Evolutionary conservation across 2,113 vertebrate species (phyloP).

Genomic region (Caranx melampygus): DNA sequence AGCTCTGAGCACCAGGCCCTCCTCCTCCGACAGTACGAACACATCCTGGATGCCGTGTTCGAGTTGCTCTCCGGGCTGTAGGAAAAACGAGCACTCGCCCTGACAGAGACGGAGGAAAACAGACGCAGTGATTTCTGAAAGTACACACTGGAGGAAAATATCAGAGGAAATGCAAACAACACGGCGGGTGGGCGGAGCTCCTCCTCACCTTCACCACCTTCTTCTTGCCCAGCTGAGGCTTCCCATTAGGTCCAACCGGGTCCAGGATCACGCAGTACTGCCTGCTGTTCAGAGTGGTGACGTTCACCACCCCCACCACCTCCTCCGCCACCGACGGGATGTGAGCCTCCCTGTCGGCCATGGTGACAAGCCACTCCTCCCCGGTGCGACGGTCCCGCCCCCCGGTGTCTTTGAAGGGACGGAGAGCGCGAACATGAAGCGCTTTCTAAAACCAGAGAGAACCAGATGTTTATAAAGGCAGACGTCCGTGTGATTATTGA

Average conservation of each 20-base stretch:
- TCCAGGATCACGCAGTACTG: conserved; percentile 92
- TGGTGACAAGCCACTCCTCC: conserved; percentile 92
- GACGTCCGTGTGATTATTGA: too few relatives aligned
- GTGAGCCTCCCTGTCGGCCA: conserved; percentile 87
- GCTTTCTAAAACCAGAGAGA: conserved; percentile 81
- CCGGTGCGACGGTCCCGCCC: conserved; percentile 84
- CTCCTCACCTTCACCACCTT: conserved; percentile 88
- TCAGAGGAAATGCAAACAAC: too few relatives aligned
- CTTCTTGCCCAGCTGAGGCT: conserved; percentile 92
- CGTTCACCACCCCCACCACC: conserved; percentile 86
- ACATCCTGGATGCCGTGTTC: conserved; percentile 90
- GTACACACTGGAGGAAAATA: too few relatives aligned
- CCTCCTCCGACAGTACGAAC: conserved; percentile 90
- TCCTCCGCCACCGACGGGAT: conserved; percentile 91
- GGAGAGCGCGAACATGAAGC: conserved; percentile 88
- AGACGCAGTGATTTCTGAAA: too few relatives aligned
- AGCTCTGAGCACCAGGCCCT: conserved; percentile 89
- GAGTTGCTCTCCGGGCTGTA: conserved; percentile 88
- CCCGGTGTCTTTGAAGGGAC: conserved; percentile 84
- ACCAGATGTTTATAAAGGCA: too few relatives aligned
- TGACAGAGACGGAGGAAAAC: conserved; percentile 50
- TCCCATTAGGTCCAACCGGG: conserved; percentile 86
- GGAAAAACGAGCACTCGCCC: conserved; percentile 93
- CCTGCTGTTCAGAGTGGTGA: conserved; percentile 87
- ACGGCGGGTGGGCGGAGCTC: too few relatives aligned